Evolutionary conservation across 2,888 invertebrate genomes (phyloP).

Genomic region (Drosophila maculinotata): DNA sequence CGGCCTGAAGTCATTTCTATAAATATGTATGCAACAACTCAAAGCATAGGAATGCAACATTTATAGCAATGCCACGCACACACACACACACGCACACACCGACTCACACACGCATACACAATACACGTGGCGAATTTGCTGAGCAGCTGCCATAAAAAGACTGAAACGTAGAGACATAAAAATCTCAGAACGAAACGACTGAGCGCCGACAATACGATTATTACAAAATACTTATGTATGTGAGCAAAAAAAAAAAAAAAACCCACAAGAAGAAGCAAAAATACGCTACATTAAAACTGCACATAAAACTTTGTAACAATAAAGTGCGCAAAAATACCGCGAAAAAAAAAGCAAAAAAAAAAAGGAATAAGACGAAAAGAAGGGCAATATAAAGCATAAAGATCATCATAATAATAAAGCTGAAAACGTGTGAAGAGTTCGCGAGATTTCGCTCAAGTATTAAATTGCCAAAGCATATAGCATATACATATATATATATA

Average conservation of each 20-base stretch:
- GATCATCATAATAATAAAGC: conserved; percentile 44
- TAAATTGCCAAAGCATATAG: conserved; percentile 24
- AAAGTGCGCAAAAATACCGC: conserved; percentile 52
- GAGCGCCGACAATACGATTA: conserved; percentile 43
- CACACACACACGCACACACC: conserved; percentile 6
- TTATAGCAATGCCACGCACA: conserved; percentile 30
- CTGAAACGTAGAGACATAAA: conserved; percentile 51
- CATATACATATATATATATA: neutral
- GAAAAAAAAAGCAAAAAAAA: conserved; percentile 24
- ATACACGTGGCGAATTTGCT: conserved; percentile 43
- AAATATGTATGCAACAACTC: conserved; percentile 50
- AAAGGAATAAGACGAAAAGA: neutral
- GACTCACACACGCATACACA: neutral
- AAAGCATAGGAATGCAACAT: conserved; percentile 55
- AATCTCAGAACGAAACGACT: conserved; percentile 39
- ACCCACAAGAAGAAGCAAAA: conserved; percentile 1
- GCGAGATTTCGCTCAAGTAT: conserved; percentile 19
- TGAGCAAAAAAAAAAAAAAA: neutral
- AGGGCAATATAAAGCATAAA: conserved; percentile 24
- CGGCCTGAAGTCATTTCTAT: conserved; percentile 67
- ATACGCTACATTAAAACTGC: conserved; percentile 46
- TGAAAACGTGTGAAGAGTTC: conserved; percentile 35
- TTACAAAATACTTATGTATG: conserved; percentile 30
- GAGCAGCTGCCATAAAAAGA: conserved; percentile 52
- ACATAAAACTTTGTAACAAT: conserved; percentile 65